Evolutionary conservation across 2,888 invertebrate genomes (phyloP).

Genomic region (Leptopterna dolabrata): DNA sequence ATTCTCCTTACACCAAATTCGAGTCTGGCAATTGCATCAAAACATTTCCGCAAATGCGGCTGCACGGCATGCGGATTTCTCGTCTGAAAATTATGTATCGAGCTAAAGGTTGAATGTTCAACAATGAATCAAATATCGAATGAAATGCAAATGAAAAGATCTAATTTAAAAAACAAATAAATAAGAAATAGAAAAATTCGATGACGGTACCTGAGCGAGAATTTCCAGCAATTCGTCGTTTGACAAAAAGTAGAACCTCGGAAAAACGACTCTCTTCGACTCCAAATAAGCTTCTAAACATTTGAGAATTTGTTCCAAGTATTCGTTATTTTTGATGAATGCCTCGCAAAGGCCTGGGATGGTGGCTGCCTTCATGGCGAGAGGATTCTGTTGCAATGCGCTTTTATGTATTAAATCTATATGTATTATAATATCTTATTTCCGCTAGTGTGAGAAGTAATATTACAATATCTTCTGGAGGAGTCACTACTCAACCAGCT

Average conservation of each 20-base stretch:
- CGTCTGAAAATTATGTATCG: constrained; percentile 68
- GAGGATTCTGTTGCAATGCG: constrained; percentile 72
- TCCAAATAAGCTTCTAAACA: constrained; percentile 90
- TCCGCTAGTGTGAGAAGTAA: no score
- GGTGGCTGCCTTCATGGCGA: constrained; percentile 84
- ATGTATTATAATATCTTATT: no score
- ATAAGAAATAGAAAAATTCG: neutral
- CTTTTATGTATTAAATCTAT: no score
- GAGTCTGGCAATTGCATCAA: constrained; percentile 81
- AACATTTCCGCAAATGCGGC: constrained; percentile 85
- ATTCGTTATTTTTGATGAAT: constrained; percentile 78
- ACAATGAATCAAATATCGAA: neutral
- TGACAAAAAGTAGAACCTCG: constrained; percentile 84
- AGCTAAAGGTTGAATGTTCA: neutral
- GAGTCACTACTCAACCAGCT: no score
- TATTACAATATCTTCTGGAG: no score
- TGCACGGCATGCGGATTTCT: constrained; percentile 82
- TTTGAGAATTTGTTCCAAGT: constrained; percentile 89
- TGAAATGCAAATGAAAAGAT: neutral
- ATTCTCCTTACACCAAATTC: constrained; percentile 75
- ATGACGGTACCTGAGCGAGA: constrained; percentile 77
- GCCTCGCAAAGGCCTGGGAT: constrained; percentile 77
- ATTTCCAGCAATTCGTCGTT: constrained; percentile 80
- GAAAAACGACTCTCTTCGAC: constrained; percentile 87
- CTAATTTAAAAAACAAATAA: neutral